Base-by-base conservation (phyloP, 2,113 vertebrate species). In the Raja brachyura region DNA sequence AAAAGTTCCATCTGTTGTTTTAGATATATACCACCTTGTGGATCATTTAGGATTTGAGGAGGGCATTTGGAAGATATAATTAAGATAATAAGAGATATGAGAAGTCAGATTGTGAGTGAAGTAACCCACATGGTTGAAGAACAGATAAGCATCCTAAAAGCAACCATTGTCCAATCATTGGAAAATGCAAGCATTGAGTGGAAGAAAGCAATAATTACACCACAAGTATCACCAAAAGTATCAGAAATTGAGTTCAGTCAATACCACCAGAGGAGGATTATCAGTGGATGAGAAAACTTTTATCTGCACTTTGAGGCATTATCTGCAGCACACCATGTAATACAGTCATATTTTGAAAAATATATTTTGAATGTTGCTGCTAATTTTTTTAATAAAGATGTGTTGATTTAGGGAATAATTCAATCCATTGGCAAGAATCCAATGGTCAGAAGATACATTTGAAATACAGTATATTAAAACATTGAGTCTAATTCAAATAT, bases 91-190 rank as follows among this genome's bases (percentile, higher is more conserved):
- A 59, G 11, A 14, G 77, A 85, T 20, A 59, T 85, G 81, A 85
- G 56, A 88, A 88, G 59, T 33, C 85, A 88, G 63, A 88, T 66
- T 88, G 14, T 88, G 54, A 88, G 61, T 66, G n/a, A 88, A 16
- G n/a, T 88, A 18, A 63, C 59, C 56, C 13, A 31, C 59, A 88
- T 66, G 85, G 33, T 88, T 88, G 85, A 66, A 28, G 59, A 88
- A 31, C 28, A 88, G n/a, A 66, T 88, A 66, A 63, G 6, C 85
- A 66, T 14, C 85, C 63, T 88, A 88, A 88, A 88, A 31, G 59
- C 59, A 88, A 88, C 85, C 61, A 66, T 88, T 88, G 18, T 88
- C 14, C n/a, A 88, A n/a, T 88, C 85, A 66, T 88, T 88, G 85
- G 85, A 88, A 61, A 88, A 5, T 88, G n/a, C 59, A n/a, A 88